phyloP scores from a whole-genome alignment of 2,888 invertebrate species.

The Meiosimyza decipiens region DNA sequence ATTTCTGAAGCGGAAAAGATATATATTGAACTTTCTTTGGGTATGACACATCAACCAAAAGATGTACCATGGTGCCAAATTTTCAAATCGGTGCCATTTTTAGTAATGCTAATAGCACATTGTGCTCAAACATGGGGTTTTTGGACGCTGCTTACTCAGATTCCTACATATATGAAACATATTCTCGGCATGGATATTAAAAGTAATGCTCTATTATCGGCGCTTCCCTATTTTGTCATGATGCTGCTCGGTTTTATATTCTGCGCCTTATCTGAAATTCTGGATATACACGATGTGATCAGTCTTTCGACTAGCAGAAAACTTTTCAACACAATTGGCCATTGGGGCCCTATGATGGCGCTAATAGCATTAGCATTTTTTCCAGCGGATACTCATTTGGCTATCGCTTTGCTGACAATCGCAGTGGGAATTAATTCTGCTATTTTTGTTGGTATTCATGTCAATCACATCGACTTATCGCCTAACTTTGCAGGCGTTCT shows the following conservation, averaged over 20 bases:
- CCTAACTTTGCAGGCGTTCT: conserved; percentile 85
- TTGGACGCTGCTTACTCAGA: conserved; percentile 85
- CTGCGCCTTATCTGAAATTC: conserved; percentile 73
- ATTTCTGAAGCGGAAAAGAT: conserved; percentile 74
- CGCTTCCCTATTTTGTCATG: conserved; percentile 79
- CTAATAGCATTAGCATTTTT: conserved; percentile 74
- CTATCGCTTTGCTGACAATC: conserved; percentile 75
- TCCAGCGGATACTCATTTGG: conserved; percentile 64
- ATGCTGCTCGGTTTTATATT: conserved; percentile 78
- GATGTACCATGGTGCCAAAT: conserved; percentile 81
- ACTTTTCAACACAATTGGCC: conserved; percentile 71
- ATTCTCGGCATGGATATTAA: conserved; percentile 79
- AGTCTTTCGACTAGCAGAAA: conserved; percentile 66
- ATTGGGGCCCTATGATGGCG: conserved; percentile 77
- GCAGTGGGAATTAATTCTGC: conserved; percentile 82
- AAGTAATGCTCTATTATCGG: conserved; percentile 76
- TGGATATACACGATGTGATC: conserved; percentile 59
- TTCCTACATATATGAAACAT: conserved; percentile 82
- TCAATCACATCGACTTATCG: conserved; percentile 86
- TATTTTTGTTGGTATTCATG: conserved; percentile 80
- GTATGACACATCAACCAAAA: conserved; percentile 51
- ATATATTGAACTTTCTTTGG: conserved; percentile 76
- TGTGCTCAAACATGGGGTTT: conserved; percentile 82
- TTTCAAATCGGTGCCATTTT: conserved; percentile 79
- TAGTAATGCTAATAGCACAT: conserved; percentile 79